Percentiles rank a stretch among this genome's conserved stretches.
Conservation (phyloP, 2,888 invertebrate genomes). For the Subacronicta megacephala region DNA sequence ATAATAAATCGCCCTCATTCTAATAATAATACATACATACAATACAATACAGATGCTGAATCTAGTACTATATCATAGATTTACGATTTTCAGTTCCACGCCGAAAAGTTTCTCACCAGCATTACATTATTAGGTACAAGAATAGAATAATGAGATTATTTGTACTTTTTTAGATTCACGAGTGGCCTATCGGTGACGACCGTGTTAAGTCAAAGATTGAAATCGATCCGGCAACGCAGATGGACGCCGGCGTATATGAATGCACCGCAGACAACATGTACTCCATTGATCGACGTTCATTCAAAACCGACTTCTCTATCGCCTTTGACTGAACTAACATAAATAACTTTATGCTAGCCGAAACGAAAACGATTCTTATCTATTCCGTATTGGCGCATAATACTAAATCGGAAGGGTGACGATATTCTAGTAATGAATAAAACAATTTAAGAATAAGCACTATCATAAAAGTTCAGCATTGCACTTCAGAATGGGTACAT, state of each 20-base stretch:
- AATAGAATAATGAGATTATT: conserved; percentile 1
- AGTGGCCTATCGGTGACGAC: conserved; percentile 95
- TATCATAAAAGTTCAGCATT: background rate
- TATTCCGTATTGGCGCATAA: no score
- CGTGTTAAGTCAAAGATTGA: conserved; percentile 97
- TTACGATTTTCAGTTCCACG: no score
- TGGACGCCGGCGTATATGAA: conserved; percentile 98
- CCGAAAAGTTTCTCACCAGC: no score
- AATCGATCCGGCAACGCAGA: conserved; percentile 98
- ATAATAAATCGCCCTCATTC: no score
- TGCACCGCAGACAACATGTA: conserved; percentile 98
- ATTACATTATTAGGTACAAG: background rate
- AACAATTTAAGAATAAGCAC: no score
- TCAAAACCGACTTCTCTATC: conserved; percentile 97
- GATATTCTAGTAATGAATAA: no score
- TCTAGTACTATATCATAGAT: no score
- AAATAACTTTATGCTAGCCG: background rate
- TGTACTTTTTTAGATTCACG: conserved; percentile 92
- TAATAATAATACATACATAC: no score
- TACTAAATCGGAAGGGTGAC: no score
- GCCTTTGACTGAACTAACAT: conserved; percentile 92
- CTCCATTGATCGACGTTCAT: conserved; percentile 96
- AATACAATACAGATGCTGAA: no score
- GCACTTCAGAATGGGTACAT: background rate
- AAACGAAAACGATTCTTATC: no score